Conservation (phyloP, 2,113 vertebrate genomes). For the Clarias gariepinus region DNA sequence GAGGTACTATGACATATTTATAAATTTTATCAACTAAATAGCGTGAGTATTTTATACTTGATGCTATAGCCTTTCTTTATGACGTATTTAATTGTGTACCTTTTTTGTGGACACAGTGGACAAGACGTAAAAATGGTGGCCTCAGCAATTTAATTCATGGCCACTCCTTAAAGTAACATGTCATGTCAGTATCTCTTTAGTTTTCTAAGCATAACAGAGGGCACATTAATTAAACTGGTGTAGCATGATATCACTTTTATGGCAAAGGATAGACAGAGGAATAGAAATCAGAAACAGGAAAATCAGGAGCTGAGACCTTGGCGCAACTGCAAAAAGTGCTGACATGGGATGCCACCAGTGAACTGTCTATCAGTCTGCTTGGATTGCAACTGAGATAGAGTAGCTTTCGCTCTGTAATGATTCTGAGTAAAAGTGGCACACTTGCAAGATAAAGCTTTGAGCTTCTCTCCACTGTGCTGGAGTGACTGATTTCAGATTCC, state of each 20-base stretch:
- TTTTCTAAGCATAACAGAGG: slow-evolving; percentile 4
- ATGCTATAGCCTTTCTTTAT: background rate
- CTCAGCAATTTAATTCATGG: background rate
- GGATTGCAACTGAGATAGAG: slow-evolving; percentile 61
- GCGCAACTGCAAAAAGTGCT: slow-evolving; percentile 59
- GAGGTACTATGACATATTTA: background rate
- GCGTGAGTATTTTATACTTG: background rate
- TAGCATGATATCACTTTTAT: slow-evolving; percentile 34
- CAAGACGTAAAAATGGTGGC: background rate
- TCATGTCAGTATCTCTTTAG: background rate
- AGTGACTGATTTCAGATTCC: slow-evolving; percentile 55
- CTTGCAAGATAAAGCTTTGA: slow-evolving; percentile 52
- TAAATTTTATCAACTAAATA: background rate
- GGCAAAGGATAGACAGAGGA: slow-evolving; percentile 4
- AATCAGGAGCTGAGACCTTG: slow-evolving; percentile 51
- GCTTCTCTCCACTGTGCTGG: slow-evolving; percentile 41
- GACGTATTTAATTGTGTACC: background rate
- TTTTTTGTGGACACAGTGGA: background rate
- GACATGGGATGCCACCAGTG: slow-evolving; percentile 49
- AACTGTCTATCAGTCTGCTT: slow-evolving; percentile 56
- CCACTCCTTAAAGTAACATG: background rate
- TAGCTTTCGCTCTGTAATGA: slow-evolving; percentile 60
- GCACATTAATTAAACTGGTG: slow-evolving; percentile 16
- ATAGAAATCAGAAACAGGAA: slow-evolving; percentile 28
- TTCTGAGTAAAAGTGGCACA: slow-evolving; percentile 56